Evolutionary conservation across 2,797 vertebrate genomes (phyloP), one percentile per base, ranked within the genome.

Genomic region (Myiotriccus ornatus): DNA sequence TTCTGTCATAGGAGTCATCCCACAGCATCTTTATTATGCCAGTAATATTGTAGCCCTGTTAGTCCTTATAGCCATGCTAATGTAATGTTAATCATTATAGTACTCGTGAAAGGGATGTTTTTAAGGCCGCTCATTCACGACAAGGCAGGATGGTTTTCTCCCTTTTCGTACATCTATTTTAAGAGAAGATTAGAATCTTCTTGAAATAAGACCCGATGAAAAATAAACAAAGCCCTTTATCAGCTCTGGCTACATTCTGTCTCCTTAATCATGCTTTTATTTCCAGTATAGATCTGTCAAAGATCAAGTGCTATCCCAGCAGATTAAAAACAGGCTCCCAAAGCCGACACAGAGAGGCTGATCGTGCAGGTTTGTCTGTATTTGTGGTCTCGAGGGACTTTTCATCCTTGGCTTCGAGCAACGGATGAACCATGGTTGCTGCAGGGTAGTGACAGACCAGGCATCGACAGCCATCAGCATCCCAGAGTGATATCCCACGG

Each of bases 151-250:
- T 68, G 50, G 6, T 39, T 62, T 75, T 77, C 44, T 59, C 47
- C 6, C 49, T 76, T 93, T 82, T 83, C 43, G 24, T 37, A 14
- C 20, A 47, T 24, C 64, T 70, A 24, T 71, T 91, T 77, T 59
- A 84, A 44, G n/a, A 84, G 62, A 78, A 83, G 47, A 76, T 70
- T 86, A 90, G 85, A 86, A 80, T 53, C 62, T 84, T 68, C 17
- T 55, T 68, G 22, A 89, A 70, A 35, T 86, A 90, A 60, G 46
- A 77, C 41, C 37, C 10, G 37, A 68, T 67, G 49, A 84, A 87
- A 86, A 67, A 60, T 92, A 92, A 95, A 92, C 82, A 91, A 91
- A 84, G 13, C 49, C n/a, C 57, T 90, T 87, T 63, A 64, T 75
- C 34, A 68, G 70, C 39, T 67, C 59, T 47, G 60, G 43, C 71